A percentile compares a stretch with the other conserved stretches of the same genome.
phyloP scores from a whole-genome alignment of 2,113 vertebrate species.

The Tapirus terrestris region DNA sequence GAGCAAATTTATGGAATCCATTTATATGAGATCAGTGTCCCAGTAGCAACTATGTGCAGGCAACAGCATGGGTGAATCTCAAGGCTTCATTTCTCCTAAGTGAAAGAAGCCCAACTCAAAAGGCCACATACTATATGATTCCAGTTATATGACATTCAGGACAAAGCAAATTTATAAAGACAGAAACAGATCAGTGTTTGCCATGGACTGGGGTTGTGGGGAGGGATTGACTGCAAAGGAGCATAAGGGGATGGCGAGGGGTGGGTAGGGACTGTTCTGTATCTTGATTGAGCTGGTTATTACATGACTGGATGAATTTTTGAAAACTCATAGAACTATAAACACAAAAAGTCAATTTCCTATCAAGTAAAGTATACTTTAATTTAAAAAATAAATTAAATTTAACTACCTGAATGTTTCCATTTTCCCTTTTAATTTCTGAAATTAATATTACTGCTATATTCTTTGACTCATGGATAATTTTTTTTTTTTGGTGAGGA shows the following conservation, averaged over 20 bases:
- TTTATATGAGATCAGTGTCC: background rate
- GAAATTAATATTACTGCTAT: background rate
- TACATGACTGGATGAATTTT: background rate
- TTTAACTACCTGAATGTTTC: background rate
- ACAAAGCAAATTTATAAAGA: background rate
- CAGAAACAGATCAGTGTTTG: background rate
- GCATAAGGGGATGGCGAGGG: fast-evolving
- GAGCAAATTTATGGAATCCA: background rate
- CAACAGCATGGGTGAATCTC: background rate
- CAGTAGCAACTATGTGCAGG: background rate
- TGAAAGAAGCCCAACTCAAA: background rate
- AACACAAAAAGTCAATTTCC: background rate
- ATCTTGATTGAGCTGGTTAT: background rate
- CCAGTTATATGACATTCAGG: background rate
- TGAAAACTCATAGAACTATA: background rate
- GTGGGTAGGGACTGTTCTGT: background rate
- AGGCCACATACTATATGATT: background rate
- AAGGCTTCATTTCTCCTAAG: background rate
- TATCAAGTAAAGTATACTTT: background rate
- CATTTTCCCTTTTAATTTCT: background rate
- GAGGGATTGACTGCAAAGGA: fast-evolving
- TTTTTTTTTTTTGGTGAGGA: too few relatives aligned
- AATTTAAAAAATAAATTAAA: background rate
- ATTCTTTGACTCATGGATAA: background rate
- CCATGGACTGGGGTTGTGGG: fast-evolving